phyloP scores from a whole-genome alignment of 2,888 invertebrate genomes.

The Smittia aterrima region DNA sequence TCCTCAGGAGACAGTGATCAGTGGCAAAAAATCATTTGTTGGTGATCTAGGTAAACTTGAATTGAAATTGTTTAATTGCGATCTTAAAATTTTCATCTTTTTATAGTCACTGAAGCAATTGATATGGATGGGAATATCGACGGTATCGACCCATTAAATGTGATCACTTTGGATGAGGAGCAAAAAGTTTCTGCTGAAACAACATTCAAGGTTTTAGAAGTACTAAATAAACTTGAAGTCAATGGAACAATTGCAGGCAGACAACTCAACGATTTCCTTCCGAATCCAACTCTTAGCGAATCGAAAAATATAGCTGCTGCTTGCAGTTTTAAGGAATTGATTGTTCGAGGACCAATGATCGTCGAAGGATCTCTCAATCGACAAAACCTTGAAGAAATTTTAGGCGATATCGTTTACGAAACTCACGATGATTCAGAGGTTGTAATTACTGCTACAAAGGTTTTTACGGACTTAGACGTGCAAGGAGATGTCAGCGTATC shows the following conservation, averaged over 20 bases:
- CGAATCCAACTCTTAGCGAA: slow-evolving; percentile 56
- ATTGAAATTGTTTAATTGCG: not conserved
- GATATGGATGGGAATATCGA: slow-evolving; percentile 55
- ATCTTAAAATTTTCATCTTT: not conserved
- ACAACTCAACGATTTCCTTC: slow-evolving; percentile 51
- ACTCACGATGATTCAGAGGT: slow-evolving; percentile 47
- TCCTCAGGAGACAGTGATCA: slow-evolving; percentile 49
- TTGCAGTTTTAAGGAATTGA: slow-evolving; percentile 55
- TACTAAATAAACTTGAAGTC: slow-evolving; percentile 56
- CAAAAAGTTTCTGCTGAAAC: slow-evolving; percentile 54
- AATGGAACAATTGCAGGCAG: slow-evolving; percentile 56
- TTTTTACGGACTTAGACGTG: slow-evolving; percentile 53
- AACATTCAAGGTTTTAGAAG: slow-evolving; percentile 57
- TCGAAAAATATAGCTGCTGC: slow-evolving; percentile 51
- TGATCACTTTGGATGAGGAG: slow-evolving; percentile 54
- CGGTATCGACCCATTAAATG: slow-evolving; percentile 53
- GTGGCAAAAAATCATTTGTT: slow-evolving; percentile 55
- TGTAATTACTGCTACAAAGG: slow-evolving; percentile 55
- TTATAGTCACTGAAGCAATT: slow-evolving; percentile 49
- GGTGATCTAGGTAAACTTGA: slow-evolving; percentile 48
- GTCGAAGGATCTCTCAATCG: slow-evolving; percentile 54
- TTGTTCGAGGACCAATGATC: slow-evolving; percentile 56
- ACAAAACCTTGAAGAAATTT: slow-evolving; percentile 48
- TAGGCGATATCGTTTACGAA: slow-evolving; percentile 56
- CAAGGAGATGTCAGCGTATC: slow-evolving; percentile 51